Percentiles rank a stretch among this genome's conserved stretches.
Evolutionary conservation across 2,797 vertebrate genomes (phyloP).

Genomic region (Capromys pilorides): DNA sequence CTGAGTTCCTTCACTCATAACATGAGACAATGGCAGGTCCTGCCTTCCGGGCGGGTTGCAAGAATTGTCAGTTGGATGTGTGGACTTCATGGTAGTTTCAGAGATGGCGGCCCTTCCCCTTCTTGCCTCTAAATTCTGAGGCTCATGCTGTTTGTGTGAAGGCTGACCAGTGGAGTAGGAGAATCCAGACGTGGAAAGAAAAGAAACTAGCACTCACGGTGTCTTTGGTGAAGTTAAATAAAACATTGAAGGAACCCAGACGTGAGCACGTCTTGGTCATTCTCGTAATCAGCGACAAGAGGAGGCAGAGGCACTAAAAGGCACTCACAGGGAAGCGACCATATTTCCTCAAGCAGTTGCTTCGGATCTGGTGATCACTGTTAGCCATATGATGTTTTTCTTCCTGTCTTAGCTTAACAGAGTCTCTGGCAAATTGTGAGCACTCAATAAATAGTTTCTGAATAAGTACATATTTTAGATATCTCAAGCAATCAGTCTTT

Average conservation of each 20-base stretch:
- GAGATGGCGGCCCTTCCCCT: not conserved
- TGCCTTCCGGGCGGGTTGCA: not conserved
- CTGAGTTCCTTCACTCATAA: not conserved
- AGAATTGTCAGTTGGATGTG: not conserved
- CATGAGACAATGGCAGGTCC: not conserved
- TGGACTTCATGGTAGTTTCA: not conserved
- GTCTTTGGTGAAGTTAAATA: not conserved
- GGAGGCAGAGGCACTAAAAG: not conserved
- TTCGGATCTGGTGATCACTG: not conserved
- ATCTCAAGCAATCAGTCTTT: constrained; percentile 23
- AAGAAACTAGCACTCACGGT: not conserved
- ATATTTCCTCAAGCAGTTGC: not conserved
- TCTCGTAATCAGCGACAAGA: not conserved
- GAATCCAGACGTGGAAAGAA: not conserved
- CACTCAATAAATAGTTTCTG: constrained; percentile 29
- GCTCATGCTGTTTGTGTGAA: not conserved
- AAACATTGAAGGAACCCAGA: not conserved
- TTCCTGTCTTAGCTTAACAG: constrained; percentile 42
- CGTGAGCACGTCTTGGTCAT: not conserved
- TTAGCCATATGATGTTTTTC: constrained; percentile 36
- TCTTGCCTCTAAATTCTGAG: not conserved
- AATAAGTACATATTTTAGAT: constrained; percentile 49
- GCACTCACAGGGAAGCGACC: not conserved
- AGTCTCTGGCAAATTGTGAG: constrained; percentile 22
- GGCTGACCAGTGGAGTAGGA: not conserved